Evolutionary conservation across 2,113 vertebrate genomes (phyloP).

Genomic region (Xenopus borealis): DNA sequence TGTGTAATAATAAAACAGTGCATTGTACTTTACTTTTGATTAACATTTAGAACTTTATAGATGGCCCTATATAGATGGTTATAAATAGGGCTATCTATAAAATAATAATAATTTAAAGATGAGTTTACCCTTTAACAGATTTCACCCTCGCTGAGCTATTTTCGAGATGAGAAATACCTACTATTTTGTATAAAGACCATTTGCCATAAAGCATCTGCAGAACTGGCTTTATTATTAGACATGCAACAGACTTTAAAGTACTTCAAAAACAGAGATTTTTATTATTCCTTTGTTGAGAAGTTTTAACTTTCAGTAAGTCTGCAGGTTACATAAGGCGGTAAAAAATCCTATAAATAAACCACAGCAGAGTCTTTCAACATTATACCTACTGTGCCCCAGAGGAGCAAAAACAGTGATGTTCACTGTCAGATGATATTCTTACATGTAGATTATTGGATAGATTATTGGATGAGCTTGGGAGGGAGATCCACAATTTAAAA

Average conservation of each 20-base stretch:
- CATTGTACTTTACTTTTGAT: too few relatives aligned
- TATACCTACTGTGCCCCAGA: conserved; percentile 33
- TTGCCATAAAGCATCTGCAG: conserved; percentile 21
- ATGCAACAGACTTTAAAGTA: conserved; percentile 30
- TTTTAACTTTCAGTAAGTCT: conserved; percentile 45
- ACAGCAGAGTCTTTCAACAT: conserved; percentile 29
- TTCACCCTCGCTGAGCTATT: too few relatives aligned
- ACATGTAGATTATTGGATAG: conserved; percentile 9
- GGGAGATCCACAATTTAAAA: not conserved
- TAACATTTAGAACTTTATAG: too few relatives aligned
- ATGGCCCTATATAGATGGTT: too few relatives aligned
- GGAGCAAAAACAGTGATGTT: conserved; percentile 18
- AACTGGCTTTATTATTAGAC: conserved; percentile 39
- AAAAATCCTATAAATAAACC: conserved; percentile 42
- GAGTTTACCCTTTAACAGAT: too few relatives aligned
- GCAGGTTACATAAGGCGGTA: conserved; percentile 34
- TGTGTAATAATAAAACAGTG: too few relatives aligned
- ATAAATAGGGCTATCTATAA: too few relatives aligned
- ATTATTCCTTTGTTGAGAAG: conserved; percentile 42
- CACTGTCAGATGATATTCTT: conserved; percentile 23
- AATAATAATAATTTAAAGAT: too few relatives aligned
- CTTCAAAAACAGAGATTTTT: conserved; percentile 37
- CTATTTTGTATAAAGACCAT: conserved; percentile 24
- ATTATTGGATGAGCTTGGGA: not conserved
- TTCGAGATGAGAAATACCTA: conserved; percentile 4